Percentiles rank a stretch among this genome's conserved stretches.
These are phyloP conservation scores for Lepidostoma basale DNA, from an alignment of 1,140 invertebrate species.

Conservation along the genomic window DNA sequence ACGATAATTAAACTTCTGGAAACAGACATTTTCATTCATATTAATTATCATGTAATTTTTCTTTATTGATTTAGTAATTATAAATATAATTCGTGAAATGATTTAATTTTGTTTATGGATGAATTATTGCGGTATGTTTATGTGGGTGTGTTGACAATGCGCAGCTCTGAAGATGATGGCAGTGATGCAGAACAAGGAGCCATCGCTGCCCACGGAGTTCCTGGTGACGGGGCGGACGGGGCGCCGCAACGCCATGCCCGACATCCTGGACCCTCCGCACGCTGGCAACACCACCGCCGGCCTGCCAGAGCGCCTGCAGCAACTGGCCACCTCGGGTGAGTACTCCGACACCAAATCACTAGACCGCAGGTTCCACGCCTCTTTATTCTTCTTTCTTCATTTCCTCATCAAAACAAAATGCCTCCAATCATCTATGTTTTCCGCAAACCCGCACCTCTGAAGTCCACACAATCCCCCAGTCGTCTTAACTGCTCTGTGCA, in stretches of 20 bases:
- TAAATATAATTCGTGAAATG: no score
- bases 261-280: conserved; percentile 69
- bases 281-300: conserved; percentile 71
- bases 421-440: no score
- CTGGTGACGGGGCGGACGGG: conserved; percentile 78
- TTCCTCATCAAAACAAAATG: not conserved
- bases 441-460: no score
- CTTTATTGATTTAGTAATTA: no score
- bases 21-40: no score
- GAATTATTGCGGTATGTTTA: not conserved
- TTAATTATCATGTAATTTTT: no score
- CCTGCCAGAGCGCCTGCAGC: conserved; percentile 68
- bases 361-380: not conserved
- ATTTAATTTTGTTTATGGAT: no score
- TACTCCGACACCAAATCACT: not conserved
- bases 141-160: not conserved
- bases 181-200: conserved; percentile 60
- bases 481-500: not conserved
- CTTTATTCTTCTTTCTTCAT: not conserved
- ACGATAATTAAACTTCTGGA: no score
- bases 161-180: conserved; percentile 62
- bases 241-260: conserved; percentile 78
- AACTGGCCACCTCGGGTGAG: conserved; percentile 55
- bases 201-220: conserved; percentile 66
- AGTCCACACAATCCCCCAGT: no score